These are phyloP conservation scores for Nebria salina DNA, from an alignment of 2,888 invertebrate species.

Conservation along the genomic window DNA sequence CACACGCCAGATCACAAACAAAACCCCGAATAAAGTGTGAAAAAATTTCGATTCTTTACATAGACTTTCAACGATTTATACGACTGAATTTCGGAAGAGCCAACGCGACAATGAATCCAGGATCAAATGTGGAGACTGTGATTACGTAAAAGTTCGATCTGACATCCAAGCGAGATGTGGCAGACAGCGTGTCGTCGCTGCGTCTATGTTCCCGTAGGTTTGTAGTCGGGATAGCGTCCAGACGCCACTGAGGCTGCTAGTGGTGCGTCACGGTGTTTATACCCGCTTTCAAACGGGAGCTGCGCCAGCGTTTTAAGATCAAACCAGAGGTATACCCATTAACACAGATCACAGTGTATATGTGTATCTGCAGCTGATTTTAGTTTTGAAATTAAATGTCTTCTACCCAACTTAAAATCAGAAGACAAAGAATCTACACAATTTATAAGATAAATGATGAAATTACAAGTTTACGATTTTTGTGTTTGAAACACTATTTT, in stretches of 20 bases:
- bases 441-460: too few species aligned
- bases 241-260: conserved; percentile 49
- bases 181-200: conserved; percentile 34
- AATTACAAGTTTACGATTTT: too few species aligned
- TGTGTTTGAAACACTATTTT: too few species aligned
- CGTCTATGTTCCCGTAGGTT: not conserved
- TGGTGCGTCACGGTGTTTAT: conserved; percentile 47
- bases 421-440: too few species aligned
- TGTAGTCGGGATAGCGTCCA: conserved; percentile 37
- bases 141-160: not conserved
- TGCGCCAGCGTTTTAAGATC: conserved; percentile 28
- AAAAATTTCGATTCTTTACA: not conserved
- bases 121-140: not conserved
- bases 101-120: not conserved
- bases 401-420: too few species aligned
- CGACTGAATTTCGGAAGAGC: not conserved
- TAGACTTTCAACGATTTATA: not conserved
- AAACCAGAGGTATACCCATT: not conserved
- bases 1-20: not conserved
- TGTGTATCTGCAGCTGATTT: too few species aligned
- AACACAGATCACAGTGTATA: not conserved
- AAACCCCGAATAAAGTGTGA: not conserved
- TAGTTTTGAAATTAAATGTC: too few species aligned
- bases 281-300: conserved; percentile 34
- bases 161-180: not conserved